Conservation (phyloP, 2,113 vertebrate species). For the Nicator chloris region DNA sequence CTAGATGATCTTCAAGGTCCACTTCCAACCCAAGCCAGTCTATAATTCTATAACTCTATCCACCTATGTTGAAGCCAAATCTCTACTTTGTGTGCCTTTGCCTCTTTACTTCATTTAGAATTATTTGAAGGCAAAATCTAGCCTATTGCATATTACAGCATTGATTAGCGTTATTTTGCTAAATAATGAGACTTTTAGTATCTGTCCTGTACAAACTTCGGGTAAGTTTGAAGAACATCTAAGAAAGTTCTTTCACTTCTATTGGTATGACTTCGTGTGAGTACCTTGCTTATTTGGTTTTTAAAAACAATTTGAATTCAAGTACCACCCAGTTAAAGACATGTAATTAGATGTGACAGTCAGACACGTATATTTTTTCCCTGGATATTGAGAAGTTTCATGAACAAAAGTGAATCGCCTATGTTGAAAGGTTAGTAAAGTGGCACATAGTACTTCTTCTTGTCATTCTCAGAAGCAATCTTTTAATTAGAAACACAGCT, state of each 20-base stretch:
- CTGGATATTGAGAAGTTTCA: neutral
- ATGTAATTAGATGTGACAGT: neutral
- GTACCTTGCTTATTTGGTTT: neutral
- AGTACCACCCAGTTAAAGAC: neutral
- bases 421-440: neutral
- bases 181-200: neutral
- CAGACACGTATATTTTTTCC: neutral
- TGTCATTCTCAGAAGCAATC: constrained; percentile 17
- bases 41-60: neutral
- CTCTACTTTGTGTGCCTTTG: neutral
- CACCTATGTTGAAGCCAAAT: neutral
- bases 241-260: neutral
- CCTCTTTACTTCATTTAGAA: neutral
- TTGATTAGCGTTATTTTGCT: neutral
- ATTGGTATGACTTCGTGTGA: neutral
- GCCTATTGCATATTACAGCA: neutral
- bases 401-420: neutral
- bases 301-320: neutral
- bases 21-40: neutral
- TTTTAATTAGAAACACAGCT: constrained; percentile 46
- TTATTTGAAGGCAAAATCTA: neutral
- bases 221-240: neutral
- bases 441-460: neutral
- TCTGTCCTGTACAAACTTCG: neutral
- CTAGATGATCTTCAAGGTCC: neutral